Evolutionary conservation across 2,888 invertebrate species (phyloP), one percentile per base, ranked within the genome.

Genomic region (Rhopalosiphum nymphaeae): DNA sequence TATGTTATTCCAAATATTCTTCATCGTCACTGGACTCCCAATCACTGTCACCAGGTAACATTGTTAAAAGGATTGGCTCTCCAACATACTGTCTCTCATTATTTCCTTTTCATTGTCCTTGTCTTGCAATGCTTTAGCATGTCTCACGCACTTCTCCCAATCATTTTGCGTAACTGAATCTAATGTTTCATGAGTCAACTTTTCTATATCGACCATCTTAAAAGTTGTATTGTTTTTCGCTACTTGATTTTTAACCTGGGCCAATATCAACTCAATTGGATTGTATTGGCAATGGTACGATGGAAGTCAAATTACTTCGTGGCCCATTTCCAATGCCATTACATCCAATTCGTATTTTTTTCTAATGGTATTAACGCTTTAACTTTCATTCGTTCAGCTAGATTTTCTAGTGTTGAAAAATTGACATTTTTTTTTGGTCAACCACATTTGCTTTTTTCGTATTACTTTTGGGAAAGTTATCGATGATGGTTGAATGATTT

Each of bases 301-400:
- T 29, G 86, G 29, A 25, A 86, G 29, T 86, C 84, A 26, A 53
- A 87, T n/a, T 49, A 89, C 57, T 29, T 57, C 42, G 4, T 56
- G 57, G 44, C 67, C 90, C 46, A 90, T 90, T 90, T 44, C 46
- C 21, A 90, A 46, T 67, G 90, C 90, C 90, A 90, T 67, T 90
- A 3, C 26, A 53, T 56, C 56, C 36, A 89, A 42, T 57, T 89
- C 89, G 26, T 89, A 56, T 88, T 88, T 88, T 88, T 88, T 88
- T 56, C 88, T 0, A 56, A 2, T 42, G 88, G 88, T 42, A 56
- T 56, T 26, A 89, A 36, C 25, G 9, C 7, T 87, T 87, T 87
- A 3, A 87, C 87, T 36, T n/a, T 87, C 9, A 4, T 0, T 87
- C 44, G 44, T 44, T 44, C 44, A 44, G 44, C 44, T 44, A 44